Evolutionary conservation across 1,140 invertebrate genomes (phyloP), one percentile per base, ranked within the genome.

Genomic region (Idris sp.): DNA sequence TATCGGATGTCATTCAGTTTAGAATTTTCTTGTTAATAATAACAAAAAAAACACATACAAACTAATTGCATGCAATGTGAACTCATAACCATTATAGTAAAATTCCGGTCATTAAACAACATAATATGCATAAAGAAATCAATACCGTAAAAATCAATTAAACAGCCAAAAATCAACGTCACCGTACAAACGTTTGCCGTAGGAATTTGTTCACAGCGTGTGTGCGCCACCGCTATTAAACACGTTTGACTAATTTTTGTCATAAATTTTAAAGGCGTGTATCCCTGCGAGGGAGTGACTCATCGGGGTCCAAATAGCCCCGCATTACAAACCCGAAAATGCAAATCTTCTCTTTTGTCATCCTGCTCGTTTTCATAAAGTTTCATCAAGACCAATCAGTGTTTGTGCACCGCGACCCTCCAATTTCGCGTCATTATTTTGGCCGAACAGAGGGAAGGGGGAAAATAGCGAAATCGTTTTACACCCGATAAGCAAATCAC

Each of bases 361-460:
- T 65, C 59, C 53, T 35, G 69, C 61, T 65, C 59, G 69, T 65
- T 73, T 73, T 73, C 69, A 65, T 65, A 73, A 73, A 73, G 69
- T 73, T 73, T 73, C 69, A 73, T 73, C 69, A 64, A 73, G 61
- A 65, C 69, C 59, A 65, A 73, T 73, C 61, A 65, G 69, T 65
- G 69, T 73, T 73, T 65, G 69, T 15, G 33, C 31, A 53, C 31
- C n/a, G 26, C 59, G 22, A 73, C 69, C 69, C 69, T 73, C 69
- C 69, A 65, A 59, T 73, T 53, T 59, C 11, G 30, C 31, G 61
- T 73, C 69, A 73, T 73, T 65, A 73, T 73, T 73, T 59, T n/a
- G n/a, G n/a, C n/a, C n/a, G n/a, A n/a, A 48, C 68, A 11, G 14
- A 22, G 35, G 51, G 40, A 56, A 36, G 49, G 68, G 58, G 51